Conservation (phyloP, 2,113 vertebrate species). For the Xiphorhynchus elegans region DNA sequence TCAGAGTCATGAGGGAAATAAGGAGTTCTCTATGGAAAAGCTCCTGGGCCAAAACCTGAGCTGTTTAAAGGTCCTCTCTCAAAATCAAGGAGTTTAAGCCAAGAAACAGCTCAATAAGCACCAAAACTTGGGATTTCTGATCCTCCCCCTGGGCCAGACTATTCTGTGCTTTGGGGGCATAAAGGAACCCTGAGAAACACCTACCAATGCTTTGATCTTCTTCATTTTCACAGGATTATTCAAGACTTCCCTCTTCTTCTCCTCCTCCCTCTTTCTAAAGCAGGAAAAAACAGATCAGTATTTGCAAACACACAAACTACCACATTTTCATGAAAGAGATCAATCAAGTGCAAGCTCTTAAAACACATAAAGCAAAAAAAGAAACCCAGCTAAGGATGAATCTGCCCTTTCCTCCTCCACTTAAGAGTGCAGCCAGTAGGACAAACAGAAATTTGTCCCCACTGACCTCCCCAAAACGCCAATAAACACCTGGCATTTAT, state of each 20-base stretch:
- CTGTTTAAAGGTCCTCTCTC: not conserved
- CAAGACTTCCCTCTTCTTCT: slow-evolving; percentile 92
- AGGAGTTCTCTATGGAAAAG: not conserved
- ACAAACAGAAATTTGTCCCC: not conserved
- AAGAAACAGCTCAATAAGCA: accelerated
- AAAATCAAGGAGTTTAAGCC: not conserved
- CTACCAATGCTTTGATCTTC: slow-evolving; percentile 94
- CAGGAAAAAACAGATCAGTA: not conserved
- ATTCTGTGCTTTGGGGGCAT: not conserved
- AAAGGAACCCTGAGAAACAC: not conserved
- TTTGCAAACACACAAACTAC: not conserved
- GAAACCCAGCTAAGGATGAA: not conserved
- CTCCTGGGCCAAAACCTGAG: not conserved
- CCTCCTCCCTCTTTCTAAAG: slow-evolving; percentile 91
- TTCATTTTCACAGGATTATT: slow-evolving; percentile 99
- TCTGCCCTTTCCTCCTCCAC: not conserved
- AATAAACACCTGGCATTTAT: not conserved
- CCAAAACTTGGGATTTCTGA: not conserved
- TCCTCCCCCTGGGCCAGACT: not conserved
- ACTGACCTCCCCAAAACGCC: not conserved
- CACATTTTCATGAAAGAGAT: not conserved
- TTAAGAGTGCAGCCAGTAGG: too few relatives aligned
- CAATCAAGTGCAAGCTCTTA: not conserved
- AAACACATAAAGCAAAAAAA: not conserved
- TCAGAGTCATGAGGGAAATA: not conserved